phyloP scores from a whole-genome alignment of 1,140 invertebrate genomes.

The Anthonomus grandis region DNA sequence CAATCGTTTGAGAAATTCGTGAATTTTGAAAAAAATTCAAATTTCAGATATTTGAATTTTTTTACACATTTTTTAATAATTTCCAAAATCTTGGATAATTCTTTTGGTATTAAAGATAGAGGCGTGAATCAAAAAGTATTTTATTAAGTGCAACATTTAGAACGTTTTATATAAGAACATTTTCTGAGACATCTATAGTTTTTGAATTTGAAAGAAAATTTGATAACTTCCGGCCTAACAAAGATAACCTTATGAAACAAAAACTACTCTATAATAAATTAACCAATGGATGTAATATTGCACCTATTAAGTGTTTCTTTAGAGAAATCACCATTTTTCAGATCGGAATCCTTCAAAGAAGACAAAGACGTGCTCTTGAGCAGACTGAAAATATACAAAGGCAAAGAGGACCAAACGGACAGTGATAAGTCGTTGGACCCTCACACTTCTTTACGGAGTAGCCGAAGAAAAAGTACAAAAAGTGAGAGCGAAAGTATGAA shows the following conservation, averaged over 20 bases:
- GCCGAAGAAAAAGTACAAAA: constrained; percentile 27
- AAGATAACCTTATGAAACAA: neutral
- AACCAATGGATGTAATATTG: too few relatives aligned
- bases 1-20: too few relatives aligned
- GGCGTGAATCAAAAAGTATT: too few relatives aligned
- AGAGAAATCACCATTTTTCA: constrained; percentile 42
- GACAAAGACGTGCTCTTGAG: constrained; percentile 51
- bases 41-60: too few relatives aligned
- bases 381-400: constrained; percentile 42
- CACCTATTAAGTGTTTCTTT: neutral
- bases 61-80: too few relatives aligned
- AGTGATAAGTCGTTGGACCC: constrained; percentile 1
- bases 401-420: constrained; percentile 31
- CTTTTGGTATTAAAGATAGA: too few relatives aligned
- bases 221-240: neutral
- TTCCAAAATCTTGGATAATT: too few relatives aligned
- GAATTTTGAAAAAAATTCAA: too few relatives aligned
- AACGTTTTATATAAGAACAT: too few relatives aligned
- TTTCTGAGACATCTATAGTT: too few relatives aligned
- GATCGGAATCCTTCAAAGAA: constrained; percentile 75
- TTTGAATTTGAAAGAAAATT: neutral
- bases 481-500: constrained; percentile 26
- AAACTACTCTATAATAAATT: too few relatives aligned
- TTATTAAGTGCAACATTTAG: too few relatives aligned
- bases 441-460: constrained; percentile 9